Conservation (phyloP, 2,113 vertebrate genomes). For the Eulacestoma nigropectus region DNA sequence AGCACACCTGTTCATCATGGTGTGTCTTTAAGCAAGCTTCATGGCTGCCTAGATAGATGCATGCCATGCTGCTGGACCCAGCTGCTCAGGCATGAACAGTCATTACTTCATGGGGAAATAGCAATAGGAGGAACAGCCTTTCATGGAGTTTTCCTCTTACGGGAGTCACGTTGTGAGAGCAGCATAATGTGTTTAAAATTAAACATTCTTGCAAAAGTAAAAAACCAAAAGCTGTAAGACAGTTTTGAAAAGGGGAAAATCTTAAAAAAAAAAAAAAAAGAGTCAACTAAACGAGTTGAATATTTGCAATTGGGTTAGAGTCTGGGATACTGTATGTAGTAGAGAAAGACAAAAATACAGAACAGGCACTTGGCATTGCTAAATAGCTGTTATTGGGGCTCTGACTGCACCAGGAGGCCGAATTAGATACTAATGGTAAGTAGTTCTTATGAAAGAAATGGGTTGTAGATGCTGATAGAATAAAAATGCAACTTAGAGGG, state of each 20-base stretch:
- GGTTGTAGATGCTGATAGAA: not conserved
- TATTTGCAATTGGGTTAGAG: not conserved
- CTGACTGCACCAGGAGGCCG: not conserved
- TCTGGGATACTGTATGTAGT: rapidly evolving
- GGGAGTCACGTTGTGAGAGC: rapidly evolving
- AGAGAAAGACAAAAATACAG: not conserved
- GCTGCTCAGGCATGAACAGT: not conserved
- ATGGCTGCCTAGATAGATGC: no score
- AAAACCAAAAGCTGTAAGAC: not conserved
- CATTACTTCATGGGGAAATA: not conserved
- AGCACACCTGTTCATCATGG: not conserved
- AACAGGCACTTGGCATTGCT: not conserved
- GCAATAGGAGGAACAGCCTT: not conserved
- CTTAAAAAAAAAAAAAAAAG: not conserved
- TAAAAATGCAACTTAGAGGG: not conserved
- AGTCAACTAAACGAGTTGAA: not conserved
- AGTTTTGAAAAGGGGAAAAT: not conserved
- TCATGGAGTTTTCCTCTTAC: not conserved
- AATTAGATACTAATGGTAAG: not conserved
- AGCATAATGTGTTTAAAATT: not conserved
- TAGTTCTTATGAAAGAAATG: not conserved
- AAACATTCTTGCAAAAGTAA: not conserved
- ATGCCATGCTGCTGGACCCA: rapidly evolving
- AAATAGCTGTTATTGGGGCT: rapidly evolving
- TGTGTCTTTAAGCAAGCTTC: not conserved